Conservation (phyloP, 2,797 vertebrate species). For the Periparus ater region DNA sequence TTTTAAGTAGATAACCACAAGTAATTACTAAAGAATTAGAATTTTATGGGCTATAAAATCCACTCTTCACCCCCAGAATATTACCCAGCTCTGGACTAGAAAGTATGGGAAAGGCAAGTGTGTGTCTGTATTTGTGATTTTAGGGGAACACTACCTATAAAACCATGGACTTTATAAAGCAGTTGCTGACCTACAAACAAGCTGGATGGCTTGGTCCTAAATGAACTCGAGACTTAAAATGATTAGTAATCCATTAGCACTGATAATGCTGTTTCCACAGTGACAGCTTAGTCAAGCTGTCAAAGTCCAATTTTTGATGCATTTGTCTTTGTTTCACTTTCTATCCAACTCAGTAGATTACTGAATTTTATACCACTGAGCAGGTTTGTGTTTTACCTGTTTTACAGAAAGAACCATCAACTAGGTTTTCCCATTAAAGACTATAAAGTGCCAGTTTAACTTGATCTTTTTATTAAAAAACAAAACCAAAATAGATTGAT, state of each 20-base stretch:
- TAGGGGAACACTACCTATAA: background rate
- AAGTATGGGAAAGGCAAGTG: background rate
- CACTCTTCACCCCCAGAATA: background rate
- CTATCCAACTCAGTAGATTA: background rate
- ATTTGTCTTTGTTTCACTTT: background rate
- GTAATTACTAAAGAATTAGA: background rate
- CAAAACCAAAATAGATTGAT: background rate
- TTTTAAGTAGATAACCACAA: slow-evolving; percentile 13
- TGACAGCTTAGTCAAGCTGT: background rate
- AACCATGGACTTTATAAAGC: background rate
- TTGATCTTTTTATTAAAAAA: background rate
- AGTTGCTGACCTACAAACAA: background rate
- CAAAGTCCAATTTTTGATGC: background rate
- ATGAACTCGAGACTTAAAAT: background rate
- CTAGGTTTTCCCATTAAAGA: background rate
- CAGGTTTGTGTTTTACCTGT: background rate
- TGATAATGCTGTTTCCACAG: background rate
- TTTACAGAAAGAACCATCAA: background rate
- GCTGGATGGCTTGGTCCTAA: background rate
- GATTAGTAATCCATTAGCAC: background rate
- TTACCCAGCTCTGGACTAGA: background rate
- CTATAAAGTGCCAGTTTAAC: background rate
- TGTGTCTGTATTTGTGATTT: background rate
- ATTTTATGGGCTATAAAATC: background rate
- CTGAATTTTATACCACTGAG: background rate